These are phyloP conservation scores for Pygoscelis adeliae DNA, from an alignment of 2,113 vertebrate genomes.

Conservation along the genomic window DNA sequence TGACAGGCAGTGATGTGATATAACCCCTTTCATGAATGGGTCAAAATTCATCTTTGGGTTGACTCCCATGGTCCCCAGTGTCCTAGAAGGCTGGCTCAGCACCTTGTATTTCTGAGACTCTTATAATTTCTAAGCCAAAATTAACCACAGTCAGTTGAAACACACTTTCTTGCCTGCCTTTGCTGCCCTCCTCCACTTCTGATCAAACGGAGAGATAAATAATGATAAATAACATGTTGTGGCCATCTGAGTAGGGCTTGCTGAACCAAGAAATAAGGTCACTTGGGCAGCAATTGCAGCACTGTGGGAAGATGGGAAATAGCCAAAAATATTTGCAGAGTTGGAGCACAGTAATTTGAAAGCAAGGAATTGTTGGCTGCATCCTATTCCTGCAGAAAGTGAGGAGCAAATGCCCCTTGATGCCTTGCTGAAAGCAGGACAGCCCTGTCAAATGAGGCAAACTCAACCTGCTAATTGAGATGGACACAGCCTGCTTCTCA, in stretches of 20 bases:
- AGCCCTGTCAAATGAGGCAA: not conserved
- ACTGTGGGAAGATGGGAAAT: not conserved
- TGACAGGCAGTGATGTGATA: not conserved
- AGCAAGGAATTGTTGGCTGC: not conserved
- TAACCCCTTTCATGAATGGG: not conserved
- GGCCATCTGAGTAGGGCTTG: not conserved
- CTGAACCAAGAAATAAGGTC: not conserved
- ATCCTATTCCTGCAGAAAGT: not conserved
- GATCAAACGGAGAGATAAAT: not conserved
- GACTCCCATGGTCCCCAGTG: not conserved
- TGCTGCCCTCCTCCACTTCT: not conserved
- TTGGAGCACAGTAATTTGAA: not conserved
- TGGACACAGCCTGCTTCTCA: not conserved
- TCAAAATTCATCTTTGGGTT: not conserved
- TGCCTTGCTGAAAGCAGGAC: not conserved
- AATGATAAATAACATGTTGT: not conserved
- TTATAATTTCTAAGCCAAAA: not conserved
- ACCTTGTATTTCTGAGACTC: not conserved
- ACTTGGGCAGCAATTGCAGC: not conserved
- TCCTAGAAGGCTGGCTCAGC: not conserved
- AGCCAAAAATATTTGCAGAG: not conserved
- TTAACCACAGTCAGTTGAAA: not conserved
- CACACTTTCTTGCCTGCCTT: not conserved
- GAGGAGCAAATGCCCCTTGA: not conserved
- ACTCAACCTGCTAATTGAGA: not conserved